Conservation (phyloP, 1,140 invertebrate genomes). For the Hyles euphorbiae region DNA sequence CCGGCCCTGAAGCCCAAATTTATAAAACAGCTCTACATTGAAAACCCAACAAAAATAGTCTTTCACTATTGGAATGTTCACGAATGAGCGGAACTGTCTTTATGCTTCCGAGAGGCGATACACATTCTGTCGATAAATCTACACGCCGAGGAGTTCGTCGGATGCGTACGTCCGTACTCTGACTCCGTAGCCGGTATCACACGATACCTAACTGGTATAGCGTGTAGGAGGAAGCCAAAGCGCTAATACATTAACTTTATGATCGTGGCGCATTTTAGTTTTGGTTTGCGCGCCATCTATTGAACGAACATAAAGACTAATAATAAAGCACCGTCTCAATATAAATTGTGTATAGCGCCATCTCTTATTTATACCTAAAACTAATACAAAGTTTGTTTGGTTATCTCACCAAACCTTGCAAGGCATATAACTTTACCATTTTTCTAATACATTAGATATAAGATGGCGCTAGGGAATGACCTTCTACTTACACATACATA, state of each 20-base stretch:
- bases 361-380: background rate
- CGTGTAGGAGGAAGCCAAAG: conserved; percentile 24
- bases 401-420: too few relatives aligned
- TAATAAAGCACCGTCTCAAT: too few relatives aligned
- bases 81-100: conserved; percentile 8
- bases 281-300: conserved; percentile 13
- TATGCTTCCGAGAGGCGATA: conserved; percentile 8
- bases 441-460: too few relatives aligned
- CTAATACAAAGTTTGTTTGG: background rate
- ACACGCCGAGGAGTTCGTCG: conserved; percentile 6
- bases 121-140: conserved; percentile 23
- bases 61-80: conserved; percentile 5
- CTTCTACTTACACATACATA: too few relatives aligned
- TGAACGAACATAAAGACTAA: background rate
- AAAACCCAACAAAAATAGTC: conserved; percentile 1
- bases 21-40: too few relatives aligned
- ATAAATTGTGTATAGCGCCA: background rate
- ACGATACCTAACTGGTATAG: conserved; percentile 21
- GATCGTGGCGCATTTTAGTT: background rate
- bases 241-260: background rate
- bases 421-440: too few relatives aligned
- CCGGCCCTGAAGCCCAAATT: background rate
- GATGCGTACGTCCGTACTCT: conserved; percentile 17
- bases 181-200: conserved; percentile 16
- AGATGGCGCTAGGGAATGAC: too few relatives aligned